Percentiles rank a stretch among this genome's conserved stretches.
Conservation (phyloP, 64 coral and sea anemone genomes). For the Stylophora pistillata region DNA sequence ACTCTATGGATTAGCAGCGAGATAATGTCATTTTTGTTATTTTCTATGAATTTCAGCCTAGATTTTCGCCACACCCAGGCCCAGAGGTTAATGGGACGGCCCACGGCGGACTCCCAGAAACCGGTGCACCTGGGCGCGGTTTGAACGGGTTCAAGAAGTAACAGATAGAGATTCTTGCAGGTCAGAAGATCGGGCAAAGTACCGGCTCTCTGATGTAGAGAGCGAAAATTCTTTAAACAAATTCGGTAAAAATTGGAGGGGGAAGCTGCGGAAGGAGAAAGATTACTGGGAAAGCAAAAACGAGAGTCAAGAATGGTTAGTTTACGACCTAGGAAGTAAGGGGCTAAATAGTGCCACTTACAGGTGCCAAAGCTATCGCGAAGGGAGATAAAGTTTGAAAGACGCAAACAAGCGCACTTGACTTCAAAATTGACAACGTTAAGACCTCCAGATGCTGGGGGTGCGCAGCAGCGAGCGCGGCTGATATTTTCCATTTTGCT, state of each 20-base stretch:
- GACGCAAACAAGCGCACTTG: not conserved
- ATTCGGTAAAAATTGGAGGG: not conserved
- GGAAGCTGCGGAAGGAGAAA: not conserved
- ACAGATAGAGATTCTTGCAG: not conserved
- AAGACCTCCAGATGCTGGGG: not conserved
- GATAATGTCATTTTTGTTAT: not conserved
- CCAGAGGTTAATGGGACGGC: not conserved
- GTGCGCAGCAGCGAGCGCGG: not conserved
- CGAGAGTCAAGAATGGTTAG: not conserved
- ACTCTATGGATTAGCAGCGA: not conserved
- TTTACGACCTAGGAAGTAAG: not conserved
- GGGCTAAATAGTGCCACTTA: not conserved
- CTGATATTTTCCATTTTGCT: not conserved
- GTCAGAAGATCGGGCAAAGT: not conserved
- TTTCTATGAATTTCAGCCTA: not conserved
- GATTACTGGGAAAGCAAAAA: not conserved
- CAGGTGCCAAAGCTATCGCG: not conserved
- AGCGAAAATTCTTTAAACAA: not conserved
- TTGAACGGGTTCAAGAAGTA: not conserved
- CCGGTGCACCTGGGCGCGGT: not conserved
- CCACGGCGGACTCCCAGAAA: not conserved
- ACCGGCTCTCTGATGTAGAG: not conserved
- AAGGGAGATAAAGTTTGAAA: not conserved
- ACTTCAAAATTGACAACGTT: not conserved
- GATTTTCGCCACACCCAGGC: conserved; percentile 1